Evolutionary conservation across 2,888 invertebrate species (phyloP).

Genomic region (Cremastobaeus sp.): DNA sequence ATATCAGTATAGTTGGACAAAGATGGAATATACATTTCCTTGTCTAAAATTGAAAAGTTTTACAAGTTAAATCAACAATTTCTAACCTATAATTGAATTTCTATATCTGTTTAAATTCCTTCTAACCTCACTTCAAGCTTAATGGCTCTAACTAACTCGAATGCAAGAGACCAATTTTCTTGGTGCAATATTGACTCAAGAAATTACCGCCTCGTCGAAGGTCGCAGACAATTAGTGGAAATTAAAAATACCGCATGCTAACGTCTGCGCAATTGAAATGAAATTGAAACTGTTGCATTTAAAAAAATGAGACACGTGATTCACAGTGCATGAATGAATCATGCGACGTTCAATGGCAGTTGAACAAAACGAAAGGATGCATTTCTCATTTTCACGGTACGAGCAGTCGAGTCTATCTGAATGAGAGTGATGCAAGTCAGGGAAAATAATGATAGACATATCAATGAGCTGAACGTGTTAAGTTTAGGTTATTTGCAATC

Average conservation of each 20-base stretch:
- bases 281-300: slow-evolving; percentile 24
- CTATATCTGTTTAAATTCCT: too few species aligned
- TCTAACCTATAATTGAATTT: too few species aligned
- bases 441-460: slow-evolving; percentile 11
- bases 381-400: not conserved
- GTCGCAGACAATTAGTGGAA: slow-evolving; percentile 2
- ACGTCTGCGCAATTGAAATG: slow-evolving; percentile 7
- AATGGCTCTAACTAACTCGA: too few species aligned
- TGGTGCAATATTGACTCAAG: too few species aligned
- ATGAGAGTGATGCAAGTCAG: not conserved
- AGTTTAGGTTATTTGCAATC: slow-evolving; percentile 5
- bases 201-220: too few species aligned
- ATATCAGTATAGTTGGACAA: too few species aligned
- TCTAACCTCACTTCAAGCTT: too few species aligned
- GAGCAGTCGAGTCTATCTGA: slow-evolving; percentile 6
- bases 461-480: slow-evolving; percentile 4
- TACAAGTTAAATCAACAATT: too few species aligned
- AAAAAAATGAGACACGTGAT: slow-evolving; percentile 28
- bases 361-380: not conserved
- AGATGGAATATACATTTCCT: too few species aligned
- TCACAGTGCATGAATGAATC: slow-evolving; percentile 23
- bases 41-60: too few species aligned
- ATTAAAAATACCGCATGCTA: not conserved
- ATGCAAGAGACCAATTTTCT: too few species aligned
- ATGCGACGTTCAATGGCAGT: not conserved